Evolutionary conservation across 2,888 invertebrate genomes (phyloP), one percentile per base, ranked within the genome.

Genomic region (Caenorhabditis macrosperma): DNA sequence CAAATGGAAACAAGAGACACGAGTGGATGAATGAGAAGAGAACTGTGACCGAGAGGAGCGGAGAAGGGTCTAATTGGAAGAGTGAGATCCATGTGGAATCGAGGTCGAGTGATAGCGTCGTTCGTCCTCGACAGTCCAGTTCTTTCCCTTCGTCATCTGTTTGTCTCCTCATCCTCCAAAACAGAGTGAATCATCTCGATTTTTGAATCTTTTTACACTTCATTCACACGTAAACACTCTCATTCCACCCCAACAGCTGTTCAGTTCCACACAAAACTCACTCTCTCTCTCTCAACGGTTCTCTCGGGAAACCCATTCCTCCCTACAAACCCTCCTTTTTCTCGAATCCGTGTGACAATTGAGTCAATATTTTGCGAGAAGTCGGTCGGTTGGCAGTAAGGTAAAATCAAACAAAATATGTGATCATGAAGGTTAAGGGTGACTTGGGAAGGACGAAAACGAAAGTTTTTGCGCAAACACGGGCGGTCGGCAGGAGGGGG

Each of bases 281-380:
- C 38, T 12, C 15, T 10, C 9, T 38, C 15, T 12, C 12, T 38
- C 38, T n/a, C n/a, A n/a, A n/a, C n/a, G n/a, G n/a, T n/a, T n/a
- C n/a, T n/a, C n/a, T n/a, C n/a, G n/a, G n/a, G n/a, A n/a, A 46
- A 44, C 67, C 59, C 55, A 50, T 59, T 69, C 55, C 22, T 46
- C 44, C 22, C 17, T n/a, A 44, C 12, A 6, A 38, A 44, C n/a
- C 44, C 67, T 22, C 35, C 26, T 50, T 60, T 60, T 50, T 33
- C 48, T 54, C 48, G 52, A 52, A 15, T 52, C 15, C 52, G 6
- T 28, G 28, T 54, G 54, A 54, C 54, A 54, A 54, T 15, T 9
- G 63, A 72, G 72, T 72, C 63, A 72, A 72, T 72, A 72, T 72
- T 63, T 72, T 72, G 72, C 50, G 72, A 63, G 61, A 61, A 71